These are phyloP conservation scores for Sula dactylatra DNA, from an alignment of 2,113 vertebrate species.

Conservation along the genomic window DNA sequence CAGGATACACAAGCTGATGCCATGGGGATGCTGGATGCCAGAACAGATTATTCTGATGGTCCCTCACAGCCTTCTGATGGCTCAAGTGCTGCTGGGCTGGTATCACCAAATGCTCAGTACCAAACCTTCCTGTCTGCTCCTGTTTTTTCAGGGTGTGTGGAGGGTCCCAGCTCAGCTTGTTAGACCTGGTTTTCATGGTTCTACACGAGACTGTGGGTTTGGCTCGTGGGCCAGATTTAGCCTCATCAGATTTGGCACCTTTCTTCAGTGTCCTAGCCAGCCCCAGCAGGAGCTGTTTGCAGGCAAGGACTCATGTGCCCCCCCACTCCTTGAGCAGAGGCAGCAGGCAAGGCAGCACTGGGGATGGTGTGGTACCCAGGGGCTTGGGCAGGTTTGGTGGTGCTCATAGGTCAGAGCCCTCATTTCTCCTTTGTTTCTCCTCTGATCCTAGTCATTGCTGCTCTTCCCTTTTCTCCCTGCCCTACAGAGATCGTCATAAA, in stretches of 20 bases:
- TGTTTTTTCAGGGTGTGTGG: not conserved
- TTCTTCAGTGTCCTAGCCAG: not conserved
- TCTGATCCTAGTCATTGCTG: not conserved
- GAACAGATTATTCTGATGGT: not conserved
- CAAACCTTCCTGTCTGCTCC: not conserved
- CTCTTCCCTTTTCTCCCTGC: not conserved
- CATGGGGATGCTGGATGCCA: not conserved
- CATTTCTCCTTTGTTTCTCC: not conserved
- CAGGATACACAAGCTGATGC: not conserved
- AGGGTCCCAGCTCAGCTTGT: not conserved
- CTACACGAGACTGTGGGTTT: not conserved
- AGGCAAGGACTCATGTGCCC: not conserved
- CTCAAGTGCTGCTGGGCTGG: not conserved
- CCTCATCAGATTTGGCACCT: not conserved
- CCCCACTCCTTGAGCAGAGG: not conserved
- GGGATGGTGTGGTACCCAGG: not conserved
- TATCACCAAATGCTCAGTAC: not conserved
- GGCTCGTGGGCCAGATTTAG: rapidly evolving
- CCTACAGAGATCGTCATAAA: not conserved
- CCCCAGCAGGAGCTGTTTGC: not conserved
- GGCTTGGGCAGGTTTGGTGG: not conserved
- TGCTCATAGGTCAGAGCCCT: not conserved
- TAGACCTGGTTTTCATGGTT: not conserved
- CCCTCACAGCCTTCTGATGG: not conserved
- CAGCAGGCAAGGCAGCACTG: not conserved